Percentiles rank a stretch among this genome's conserved stretches.
These are phyloP conservation scores for Verasper variegatus DNA, from an alignment of 2,113 vertebrate species.

Conservation along the genomic window DNA sequence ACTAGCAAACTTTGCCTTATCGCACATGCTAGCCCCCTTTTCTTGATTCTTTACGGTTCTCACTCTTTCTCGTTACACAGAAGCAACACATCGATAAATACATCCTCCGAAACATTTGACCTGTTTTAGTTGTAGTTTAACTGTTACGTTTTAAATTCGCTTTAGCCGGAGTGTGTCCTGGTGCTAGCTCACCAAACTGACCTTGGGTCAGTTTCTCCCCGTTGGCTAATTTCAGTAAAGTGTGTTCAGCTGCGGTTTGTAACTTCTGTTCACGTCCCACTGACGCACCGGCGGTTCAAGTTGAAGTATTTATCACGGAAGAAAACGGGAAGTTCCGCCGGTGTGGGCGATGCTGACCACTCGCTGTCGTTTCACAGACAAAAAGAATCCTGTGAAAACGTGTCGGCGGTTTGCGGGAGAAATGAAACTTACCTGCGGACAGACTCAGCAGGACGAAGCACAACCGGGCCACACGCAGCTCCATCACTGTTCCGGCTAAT, in stretches of 20 bases:
- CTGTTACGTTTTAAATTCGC: neutral
- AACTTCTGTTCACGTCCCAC: neutral
- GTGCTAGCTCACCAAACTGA: constrained; percentile 29
- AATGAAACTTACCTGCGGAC: constrained; percentile 70
- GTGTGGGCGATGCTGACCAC: fast-evolving
- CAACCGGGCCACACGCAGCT: constrained; percentile 20
- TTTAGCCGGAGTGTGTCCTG: neutral
- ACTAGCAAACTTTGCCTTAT: constrained; percentile 3
- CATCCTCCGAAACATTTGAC: neutral
- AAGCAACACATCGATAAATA: neutral
- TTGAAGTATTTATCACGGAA: neutral
- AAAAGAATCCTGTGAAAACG: neutral
- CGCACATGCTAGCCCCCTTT: neutral
- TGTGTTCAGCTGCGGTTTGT: neutral
- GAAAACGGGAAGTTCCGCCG: neutral
- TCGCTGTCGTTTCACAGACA: neutral
- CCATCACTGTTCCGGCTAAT: constrained; percentile 66
- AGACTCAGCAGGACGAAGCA: constrained; percentile 51
- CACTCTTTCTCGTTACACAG: too few species aligned
- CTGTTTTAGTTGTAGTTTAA: neutral
- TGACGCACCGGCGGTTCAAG: neutral
- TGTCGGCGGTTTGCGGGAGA: neutral
- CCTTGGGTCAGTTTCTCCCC: constrained; percentile 33
- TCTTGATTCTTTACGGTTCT: too few species aligned
- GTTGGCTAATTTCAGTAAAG: neutral